phyloP scores from a whole-genome alignment of 2,888 invertebrate species.

The Drosophila rellima region DNA sequence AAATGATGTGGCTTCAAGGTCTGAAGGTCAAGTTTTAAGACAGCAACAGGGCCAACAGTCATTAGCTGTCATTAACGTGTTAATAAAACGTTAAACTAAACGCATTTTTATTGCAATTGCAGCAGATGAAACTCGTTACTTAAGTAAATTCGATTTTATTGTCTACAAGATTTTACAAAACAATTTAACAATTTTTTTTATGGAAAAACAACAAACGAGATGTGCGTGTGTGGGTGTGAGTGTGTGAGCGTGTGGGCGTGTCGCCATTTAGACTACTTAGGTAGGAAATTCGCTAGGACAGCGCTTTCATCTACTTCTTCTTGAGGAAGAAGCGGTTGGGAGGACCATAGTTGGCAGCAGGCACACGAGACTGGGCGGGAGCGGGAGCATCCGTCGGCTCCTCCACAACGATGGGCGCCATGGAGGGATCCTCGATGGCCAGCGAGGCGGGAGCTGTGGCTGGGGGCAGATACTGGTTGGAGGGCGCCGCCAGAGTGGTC shows the following conservation, averaged over 20 bases:
- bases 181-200: slow-evolving; percentile 69
- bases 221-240: slow-evolving; percentile 39
- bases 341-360: slow-evolving; percentile 88
- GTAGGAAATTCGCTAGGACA: slow-evolving; percentile 42
- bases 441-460: slow-evolving; percentile 61
- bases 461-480: slow-evolving; percentile 78
- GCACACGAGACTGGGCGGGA: slow-evolving; percentile 52
- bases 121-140: slow-evolving; percentile 4
- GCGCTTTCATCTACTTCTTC: slow-evolving; percentile 56
- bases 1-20: slow-evolving; percentile 39
- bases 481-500: slow-evolving; percentile 66
- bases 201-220: slow-evolving; percentile 51
- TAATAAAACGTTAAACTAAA: slow-evolving; percentile 35
- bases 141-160: slow-evolving; percentile 72
- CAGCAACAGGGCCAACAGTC: slow-evolving; percentile 54
- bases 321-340: slow-evolving; percentile 87
- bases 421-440: slow-evolving; percentile 61
- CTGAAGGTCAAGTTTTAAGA: slow-evolving; percentile 58
- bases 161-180: slow-evolving; percentile 70
- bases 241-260: slow-evolving; percentile 48
- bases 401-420: slow-evolving; percentile 78
- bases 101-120: slow-evolving; percentile 30
- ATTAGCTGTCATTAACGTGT: slow-evolving; percentile 47
- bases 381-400: slow-evolving; percentile 54
- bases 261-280: slow-evolving; percentile 65